These are phyloP conservation scores for Proteles cristata DNA, from an alignment of 2,113 vertebrate genomes.

Conservation along the genomic window DNA sequence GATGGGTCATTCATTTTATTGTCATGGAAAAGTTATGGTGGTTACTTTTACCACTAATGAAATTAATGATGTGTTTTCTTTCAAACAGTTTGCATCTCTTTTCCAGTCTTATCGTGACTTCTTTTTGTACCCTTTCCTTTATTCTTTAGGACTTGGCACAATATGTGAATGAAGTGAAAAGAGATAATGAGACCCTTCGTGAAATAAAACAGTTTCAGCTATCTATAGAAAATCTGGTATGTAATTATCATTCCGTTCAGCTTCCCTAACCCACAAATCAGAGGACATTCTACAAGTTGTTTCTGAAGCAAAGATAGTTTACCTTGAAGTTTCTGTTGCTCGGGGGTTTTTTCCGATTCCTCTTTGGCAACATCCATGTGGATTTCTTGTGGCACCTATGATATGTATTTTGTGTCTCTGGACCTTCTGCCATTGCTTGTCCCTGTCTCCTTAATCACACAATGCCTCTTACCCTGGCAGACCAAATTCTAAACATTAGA, in stretches of 20 bases:
- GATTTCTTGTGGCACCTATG: background rate
- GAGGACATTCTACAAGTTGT: background rate
- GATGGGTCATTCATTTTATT: conserved; percentile 49
- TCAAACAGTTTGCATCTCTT: background rate
- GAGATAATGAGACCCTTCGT: conserved; percentile 97
- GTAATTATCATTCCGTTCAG: conserved; percentile 64
- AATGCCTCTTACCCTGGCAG: background rate
- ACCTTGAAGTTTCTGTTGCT: conserved; percentile 17
- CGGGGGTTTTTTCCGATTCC: rapidly evolving
- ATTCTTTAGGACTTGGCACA: conserved; percentile 95
- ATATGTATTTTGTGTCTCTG: rapidly evolving
- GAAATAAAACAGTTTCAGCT: conserved; percentile 98
- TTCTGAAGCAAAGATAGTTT: conserved; percentile 20
- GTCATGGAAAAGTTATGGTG: conserved; percentile 14
- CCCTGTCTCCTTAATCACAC: background rate
- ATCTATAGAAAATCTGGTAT: conserved; percentile 97
- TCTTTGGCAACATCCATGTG: background rate
- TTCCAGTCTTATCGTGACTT: conserved; percentile 29
- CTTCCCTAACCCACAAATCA: background rate
- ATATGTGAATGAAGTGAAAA: conserved; percentile 99
- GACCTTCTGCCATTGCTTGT: background rate
- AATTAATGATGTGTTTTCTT: conserved; percentile 65
- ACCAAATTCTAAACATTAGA: background rate
- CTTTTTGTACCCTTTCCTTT: conserved; percentile 65
- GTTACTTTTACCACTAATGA: conserved; percentile 9